Base-by-base conservation (phyloP, 2,888 invertebrate species). In the Eupeodes latifasciatus region DNA sequence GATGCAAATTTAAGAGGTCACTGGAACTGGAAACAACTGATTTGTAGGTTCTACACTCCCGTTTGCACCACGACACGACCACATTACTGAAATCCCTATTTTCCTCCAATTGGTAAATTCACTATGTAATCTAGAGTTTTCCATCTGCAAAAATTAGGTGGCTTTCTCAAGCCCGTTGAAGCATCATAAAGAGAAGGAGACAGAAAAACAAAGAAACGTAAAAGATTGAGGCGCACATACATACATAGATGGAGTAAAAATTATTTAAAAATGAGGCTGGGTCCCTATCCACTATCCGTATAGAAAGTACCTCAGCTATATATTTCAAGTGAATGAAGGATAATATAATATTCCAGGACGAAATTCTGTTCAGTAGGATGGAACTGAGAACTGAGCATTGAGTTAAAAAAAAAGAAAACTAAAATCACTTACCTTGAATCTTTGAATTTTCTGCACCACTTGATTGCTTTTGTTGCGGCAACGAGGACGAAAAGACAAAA, bases 361-460 rank as follows among this genome's bases (percentile, higher is more conserved):
- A 69, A 59, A 57, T 49, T 78, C 57, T 27, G 53, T 78, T 47
- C 66, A 57, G 57, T 78, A 67, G 77, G 34, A 53, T 57, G 77
- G 57, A 77, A 66, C 66, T 66, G 14, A 64, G 16, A 27, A 27
- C 0, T 10, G 5, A 16, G 5, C 44, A 11, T 16, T 5, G 27
- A 27, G 27, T 27, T 27, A 47, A 67, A 67, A 44, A 16, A 67
- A 51, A 61, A 19, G 19, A 44, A 59, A 34, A 27, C 27, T 27
- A 66, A 67, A 78, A 71, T 79, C 78, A 79, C 78, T 79, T 79
- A 79, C 78, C 78, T 79, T 79, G 78, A 79, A 61, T 79, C 78
- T 69, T 71, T 71, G 79, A 79, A 87, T 84, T 84, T 87, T 87
- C 87, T 67, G 80, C 87, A 84, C 80, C 80, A 84, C 87, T 87